Base-by-base conservation (phyloP, 2,113 vertebrate genomes). In the Phalacrocorax brasilianus region DNA sequence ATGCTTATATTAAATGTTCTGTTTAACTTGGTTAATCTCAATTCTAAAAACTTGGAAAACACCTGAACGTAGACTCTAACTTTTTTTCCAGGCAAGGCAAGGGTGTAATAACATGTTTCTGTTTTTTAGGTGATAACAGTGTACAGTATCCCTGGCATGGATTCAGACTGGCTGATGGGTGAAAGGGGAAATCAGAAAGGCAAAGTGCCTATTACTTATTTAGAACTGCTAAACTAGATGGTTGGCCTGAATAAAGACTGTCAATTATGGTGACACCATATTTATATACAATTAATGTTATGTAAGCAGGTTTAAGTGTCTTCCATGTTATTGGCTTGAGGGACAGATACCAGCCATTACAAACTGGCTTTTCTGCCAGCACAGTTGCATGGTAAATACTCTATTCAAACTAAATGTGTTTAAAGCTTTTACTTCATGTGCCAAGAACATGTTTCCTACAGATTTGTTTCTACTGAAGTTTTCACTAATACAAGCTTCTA, bases 151-250 rank as follows among this genome's bases (percentile, higher is more conserved):
- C 96, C 98, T 55, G 99, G 99, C 89, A 99, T 99, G 99, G 99
- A 99, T 96, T 99, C 99, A 83, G 99, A 99, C 95, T 99, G 99
- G 99, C 98, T 99, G 95, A 99, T 99, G 99, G 99, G 99, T 19
- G 99, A 99, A 98, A 98, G 99, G 86, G 99, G 99, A 94, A 99
- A 93, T 97, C 99, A 99, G 98, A 99, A 99, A 95, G 99, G 99
- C 98, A 99, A 99, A 98, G 99, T 99, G 97, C 99, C 99, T 91
- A 99, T 99, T 98, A 99, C 99, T 91, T 99, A 99, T 97, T 98
- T 99, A 98, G 99, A 99, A 98, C 98, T 99, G 93, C 98, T 99
- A 71, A 99, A 99, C 98, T 99, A 98, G 98, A 87, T 91, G 66
- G 90, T 91, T 95, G 96, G 85, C 94, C 95, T 92, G 28, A 90